A percentile compares a stretch with the other conserved stretches of the same genome.
These are phyloP conservation scores for Polypedilum vanderplanki DNA, from an alignment of 1,140 invertebrate species.

Conservation along the genomic window DNA sequence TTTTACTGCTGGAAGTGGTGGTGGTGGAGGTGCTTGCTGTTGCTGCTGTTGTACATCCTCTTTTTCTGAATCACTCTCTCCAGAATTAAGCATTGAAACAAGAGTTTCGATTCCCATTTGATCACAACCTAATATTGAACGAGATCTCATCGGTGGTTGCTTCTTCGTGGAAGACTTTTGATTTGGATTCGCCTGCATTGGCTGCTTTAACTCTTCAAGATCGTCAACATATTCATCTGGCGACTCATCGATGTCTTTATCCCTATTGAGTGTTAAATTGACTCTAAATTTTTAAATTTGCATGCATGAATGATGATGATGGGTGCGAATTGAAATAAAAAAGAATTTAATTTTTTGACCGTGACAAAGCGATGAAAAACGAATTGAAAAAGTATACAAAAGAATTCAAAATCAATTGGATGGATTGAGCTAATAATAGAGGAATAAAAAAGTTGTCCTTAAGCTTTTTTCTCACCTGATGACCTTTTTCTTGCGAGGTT, in stretches of 20 bases:
- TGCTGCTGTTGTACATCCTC: slow-evolving; percentile 34
- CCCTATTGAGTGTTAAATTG: slow-evolving; percentile 27
- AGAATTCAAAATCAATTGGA: not conserved
- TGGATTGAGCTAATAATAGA: no score
- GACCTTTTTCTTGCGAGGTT: slow-evolving; percentile 39
- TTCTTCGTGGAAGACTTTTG: not conserved
- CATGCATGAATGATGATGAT: not conserved
- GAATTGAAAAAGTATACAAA: slow-evolving; percentile 1
- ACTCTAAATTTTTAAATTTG: slow-evolving; percentile 25
- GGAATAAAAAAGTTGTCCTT: not conserved
- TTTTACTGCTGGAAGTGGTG: not conserved
- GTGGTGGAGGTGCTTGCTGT: not conserved
- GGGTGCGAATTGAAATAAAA: no score
- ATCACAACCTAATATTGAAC: slow-evolving; percentile 39
- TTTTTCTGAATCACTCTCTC: slow-evolving; percentile 42
- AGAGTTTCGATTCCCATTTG: slow-evolving; percentile 37
- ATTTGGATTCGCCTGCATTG: not conserved
- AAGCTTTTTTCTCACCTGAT: slow-evolving; percentile 26
- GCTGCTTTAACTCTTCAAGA: not conserved
- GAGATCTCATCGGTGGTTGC: slow-evolving; percentile 34
- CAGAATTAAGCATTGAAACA: slow-evolving; percentile 42
- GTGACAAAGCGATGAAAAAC: not conserved
- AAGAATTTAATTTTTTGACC: not conserved
- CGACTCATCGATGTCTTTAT: not conserved
- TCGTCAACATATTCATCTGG: not conserved